Conservation (phyloP, 2,797 vertebrate species). For the Melanotaenia parkinsoni region DNA sequence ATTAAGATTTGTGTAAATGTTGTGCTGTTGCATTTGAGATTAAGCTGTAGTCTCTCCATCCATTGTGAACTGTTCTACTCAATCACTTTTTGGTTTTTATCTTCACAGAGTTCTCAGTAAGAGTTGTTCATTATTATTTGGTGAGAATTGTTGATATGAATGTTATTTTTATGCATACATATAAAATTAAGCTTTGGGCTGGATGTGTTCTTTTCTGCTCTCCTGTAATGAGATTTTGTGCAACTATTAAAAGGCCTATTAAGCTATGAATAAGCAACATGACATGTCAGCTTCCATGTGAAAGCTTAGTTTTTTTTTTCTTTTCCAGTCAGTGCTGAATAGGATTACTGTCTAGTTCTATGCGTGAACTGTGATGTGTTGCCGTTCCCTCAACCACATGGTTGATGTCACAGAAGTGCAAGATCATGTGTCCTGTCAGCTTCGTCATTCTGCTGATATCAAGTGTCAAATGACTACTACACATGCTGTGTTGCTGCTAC, state of each 20-base stretch:
- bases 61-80: neutral
- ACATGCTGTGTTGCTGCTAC: conserved; percentile 44
- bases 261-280: neutral
- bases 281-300: neutral
- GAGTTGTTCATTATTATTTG: neutral
- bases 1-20: neutral
- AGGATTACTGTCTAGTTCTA: conserved; percentile 10
- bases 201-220: conserved; percentile 2
- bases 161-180: neutral
- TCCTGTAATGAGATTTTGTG: conserved; percentile 10
- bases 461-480: conserved; percentile 75
- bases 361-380: conserved; percentile 42
- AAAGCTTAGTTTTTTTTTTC: neutral
- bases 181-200: too few species aligned
- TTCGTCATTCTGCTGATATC: conserved; percentile 56
- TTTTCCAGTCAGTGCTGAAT: neutral
- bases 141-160: too few species aligned
- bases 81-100: neutral
- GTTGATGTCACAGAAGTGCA: conserved; percentile 53
- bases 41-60: neutral
- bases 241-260: neutral
- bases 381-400: conserved; percentile 25
- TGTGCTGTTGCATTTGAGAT: neutral
- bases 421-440: conserved; percentile 69
- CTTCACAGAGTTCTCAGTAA: neutral